phyloP scores from a whole-genome alignment of 2,797 vertebrate genomes.

The Merluccius polli region DNA sequence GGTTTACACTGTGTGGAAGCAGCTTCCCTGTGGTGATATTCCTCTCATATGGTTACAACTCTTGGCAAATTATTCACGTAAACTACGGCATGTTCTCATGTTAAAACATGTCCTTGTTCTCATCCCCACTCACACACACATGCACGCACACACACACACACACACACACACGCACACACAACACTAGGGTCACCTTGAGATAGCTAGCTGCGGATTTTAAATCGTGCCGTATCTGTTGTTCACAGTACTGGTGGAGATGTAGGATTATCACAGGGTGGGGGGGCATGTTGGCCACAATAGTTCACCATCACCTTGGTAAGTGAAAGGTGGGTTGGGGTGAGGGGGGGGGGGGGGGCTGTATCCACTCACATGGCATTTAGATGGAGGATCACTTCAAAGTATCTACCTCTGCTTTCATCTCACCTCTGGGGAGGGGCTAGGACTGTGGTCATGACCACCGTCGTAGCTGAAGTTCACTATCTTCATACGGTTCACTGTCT shows the following conservation, averaged over 20 bases:
- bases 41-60: not conserved
- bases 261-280: not conserved
- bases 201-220: not conserved
- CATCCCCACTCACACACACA: not conserved
- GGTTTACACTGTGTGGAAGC: conserved; percentile 44
- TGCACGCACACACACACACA: not conserved
- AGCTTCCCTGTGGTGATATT: conserved; percentile 34
- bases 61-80: not conserved
- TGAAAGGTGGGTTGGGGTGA: not conserved
- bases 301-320: conserved; percentile 32
- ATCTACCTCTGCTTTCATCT: conserved; percentile 38
- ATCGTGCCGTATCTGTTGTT: not conserved
- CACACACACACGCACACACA: not conserved
- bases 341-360: conserved; percentile 19
- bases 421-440: conserved; percentile 24
- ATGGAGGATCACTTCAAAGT: conserved; percentile 35
- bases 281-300: not conserved
- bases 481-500: no score
- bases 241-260: not conserved
- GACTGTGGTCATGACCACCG: conserved; percentile 1
- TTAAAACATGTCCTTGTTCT: not conserved
- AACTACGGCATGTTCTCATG: not conserved
- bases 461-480: not conserved
- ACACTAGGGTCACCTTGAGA: not conserved
- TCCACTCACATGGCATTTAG: conserved; percentile 37